phyloP scores from a whole-genome alignment of 2,113 vertebrate genomes.

The Microcebus griseorufus region DNA sequence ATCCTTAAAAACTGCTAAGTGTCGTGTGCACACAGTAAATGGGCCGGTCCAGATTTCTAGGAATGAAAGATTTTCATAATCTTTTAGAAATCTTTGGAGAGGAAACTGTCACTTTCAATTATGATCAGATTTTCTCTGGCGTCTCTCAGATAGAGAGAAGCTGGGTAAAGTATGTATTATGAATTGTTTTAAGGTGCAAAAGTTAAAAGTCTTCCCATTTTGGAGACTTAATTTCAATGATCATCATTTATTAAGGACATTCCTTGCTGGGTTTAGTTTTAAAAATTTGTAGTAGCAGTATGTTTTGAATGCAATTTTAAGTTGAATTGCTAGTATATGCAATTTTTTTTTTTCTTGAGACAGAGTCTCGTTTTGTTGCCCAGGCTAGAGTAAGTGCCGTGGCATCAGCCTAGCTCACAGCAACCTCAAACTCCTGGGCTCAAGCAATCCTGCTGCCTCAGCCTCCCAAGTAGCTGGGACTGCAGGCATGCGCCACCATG shows the following conservation, averaged over 20 bases:
- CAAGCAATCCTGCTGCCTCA: no score
- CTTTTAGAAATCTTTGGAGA: neutral
- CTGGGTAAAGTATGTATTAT: neutral
- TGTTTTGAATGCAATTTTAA: conserved; percentile 18
- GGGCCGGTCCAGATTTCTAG: neutral
- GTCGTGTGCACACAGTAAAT: neutral
- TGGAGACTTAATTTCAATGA: neutral
- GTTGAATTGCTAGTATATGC: neutral
- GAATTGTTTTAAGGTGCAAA: neutral
- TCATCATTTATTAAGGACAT: neutral
- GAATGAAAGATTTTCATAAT: neutral
- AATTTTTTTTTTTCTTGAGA: no score
- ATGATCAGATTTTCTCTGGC: neutral
- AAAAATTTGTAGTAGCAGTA: neutral
- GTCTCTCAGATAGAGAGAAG: neutral
- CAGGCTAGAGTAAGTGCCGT: no score
- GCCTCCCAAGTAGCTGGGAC: no score
- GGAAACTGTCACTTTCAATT: neutral
- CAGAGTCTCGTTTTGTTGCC: no score
- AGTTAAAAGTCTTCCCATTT: neutral
- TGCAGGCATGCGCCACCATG: no score
- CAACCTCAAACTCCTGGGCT: no score
- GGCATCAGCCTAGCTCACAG: no score
- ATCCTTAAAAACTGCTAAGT: neutral
- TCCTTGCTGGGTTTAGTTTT: neutral